These are phyloP conservation scores for Phengaris arion DNA, from an alignment of 2,888 invertebrate species.

Conservation along the genomic window DNA sequence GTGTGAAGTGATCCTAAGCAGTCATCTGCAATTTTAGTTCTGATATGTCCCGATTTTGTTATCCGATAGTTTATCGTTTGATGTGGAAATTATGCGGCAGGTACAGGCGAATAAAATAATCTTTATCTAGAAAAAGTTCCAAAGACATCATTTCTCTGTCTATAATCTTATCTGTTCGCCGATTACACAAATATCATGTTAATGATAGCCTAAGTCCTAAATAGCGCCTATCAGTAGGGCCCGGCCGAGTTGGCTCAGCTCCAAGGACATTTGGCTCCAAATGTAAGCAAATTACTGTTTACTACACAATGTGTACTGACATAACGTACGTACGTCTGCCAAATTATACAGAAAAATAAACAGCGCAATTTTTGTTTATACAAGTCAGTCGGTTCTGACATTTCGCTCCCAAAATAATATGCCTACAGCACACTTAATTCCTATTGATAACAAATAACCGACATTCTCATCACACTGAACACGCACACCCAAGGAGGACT, in stretches of 20 bases:
- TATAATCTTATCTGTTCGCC: slow-evolving; percentile 18
- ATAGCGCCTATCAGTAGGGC: slow-evolving; percentile 34
- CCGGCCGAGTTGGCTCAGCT: slow-evolving; percentile 50
- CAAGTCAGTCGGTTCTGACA: background rate
- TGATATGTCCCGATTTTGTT: too few relatives aligned
- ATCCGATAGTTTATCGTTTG: too few relatives aligned
- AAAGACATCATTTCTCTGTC: too few relatives aligned
- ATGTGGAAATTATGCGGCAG: too few relatives aligned
- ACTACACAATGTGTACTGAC: slow-evolving; percentile 40
- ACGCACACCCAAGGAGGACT: too few relatives aligned
- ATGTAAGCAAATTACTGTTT: slow-evolving; percentile 61
- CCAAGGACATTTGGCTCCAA: slow-evolving; percentile 62
- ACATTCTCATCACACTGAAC: too few relatives aligned
- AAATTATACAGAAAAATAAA: slow-evolving; percentile 26
- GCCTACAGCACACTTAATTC: background rate
- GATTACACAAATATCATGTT: slow-evolving; percentile 16
- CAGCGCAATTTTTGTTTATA: background rate
- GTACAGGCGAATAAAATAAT: too few relatives aligned
- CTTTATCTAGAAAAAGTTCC: background rate
- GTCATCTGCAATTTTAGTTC: too few relatives aligned
- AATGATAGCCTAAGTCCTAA: slow-evolving; percentile 33
- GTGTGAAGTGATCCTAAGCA: too few relatives aligned
- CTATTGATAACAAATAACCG: background rate
- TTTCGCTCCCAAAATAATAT: background rate
- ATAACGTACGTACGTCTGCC: slow-evolving; percentile 22